A percentile compares a stretch with the other conserved stretches of the same genome.
Evolutionary conservation across 2,113 vertebrate species (phyloP).

Genomic region (Echinops telfairi): DNA sequence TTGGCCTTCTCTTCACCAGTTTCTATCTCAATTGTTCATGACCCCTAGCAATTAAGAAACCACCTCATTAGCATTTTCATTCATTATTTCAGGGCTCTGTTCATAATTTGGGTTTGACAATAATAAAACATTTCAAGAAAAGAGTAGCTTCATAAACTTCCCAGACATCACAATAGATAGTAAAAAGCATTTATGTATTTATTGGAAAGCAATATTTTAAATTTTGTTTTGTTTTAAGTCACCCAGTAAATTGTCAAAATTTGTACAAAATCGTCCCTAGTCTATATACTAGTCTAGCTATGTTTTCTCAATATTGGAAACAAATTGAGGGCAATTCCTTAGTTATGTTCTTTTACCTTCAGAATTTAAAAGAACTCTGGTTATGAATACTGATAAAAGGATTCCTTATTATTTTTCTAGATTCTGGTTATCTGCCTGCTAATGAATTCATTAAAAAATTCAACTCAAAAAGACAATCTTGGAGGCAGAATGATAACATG

Average conservation of each 20-base stretch:
- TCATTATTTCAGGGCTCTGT: not conserved
- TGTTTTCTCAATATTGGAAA: conserved; percentile 24
- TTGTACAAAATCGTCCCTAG: conserved; percentile 5
- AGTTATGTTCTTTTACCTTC: not conserved
- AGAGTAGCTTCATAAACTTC: not conserved
- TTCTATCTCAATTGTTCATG: not conserved
- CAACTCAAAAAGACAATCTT: conserved; percentile 31
- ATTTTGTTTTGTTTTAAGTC: not conserved
- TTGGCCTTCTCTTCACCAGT: not conserved
- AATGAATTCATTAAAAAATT: conserved; percentile 45
- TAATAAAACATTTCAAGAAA: not conserved
- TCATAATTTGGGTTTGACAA: not conserved
- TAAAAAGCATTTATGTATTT: not conserved
- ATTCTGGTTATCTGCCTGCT: not conserved
- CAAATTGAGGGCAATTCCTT: conserved; percentile 17
- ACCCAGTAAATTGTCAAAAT: not conserved
- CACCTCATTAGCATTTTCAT: too few species aligned
- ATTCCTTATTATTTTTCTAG: conserved; percentile 29
- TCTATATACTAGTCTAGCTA: not conserved
- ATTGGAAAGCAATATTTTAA: conserved; percentile 12
- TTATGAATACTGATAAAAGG: not conserved
- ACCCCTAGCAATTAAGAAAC: not conserved
- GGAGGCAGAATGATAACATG: not conserved
- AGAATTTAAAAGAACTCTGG: conserved; percentile 19
- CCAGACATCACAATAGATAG: not conserved